Percentiles rank a stretch among this genome's conserved stretches.
These are phyloP conservation scores for Sorex maritimensis DNA, from an alignment of 2,797 vertebrate genomes.

Conservation along the genomic window DNA sequence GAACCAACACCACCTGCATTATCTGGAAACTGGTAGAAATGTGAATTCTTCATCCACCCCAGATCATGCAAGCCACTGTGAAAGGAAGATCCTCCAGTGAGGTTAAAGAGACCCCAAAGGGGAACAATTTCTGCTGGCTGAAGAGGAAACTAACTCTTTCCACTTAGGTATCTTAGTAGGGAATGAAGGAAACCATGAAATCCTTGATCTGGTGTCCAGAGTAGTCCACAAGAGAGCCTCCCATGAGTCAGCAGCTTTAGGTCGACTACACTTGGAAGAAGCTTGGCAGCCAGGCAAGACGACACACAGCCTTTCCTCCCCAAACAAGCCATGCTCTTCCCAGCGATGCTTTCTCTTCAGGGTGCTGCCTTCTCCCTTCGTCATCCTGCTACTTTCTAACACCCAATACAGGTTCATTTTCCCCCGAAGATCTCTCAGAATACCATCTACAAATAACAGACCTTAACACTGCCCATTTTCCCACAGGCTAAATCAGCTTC, in stretches of 20 bases:
- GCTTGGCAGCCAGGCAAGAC: background rate
- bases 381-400: background rate
- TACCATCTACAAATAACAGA: rapidly evolving
- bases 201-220: background rate
- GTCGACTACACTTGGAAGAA: rapidly evolving
- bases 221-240: rapidly evolving
- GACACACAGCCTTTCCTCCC: background rate
- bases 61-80: background rate
- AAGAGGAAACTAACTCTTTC: background rate
- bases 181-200: background rate
- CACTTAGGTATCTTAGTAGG: background rate
- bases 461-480: background rate
- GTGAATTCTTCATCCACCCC: no score
- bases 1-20: background rate
- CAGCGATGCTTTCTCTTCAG: rapidly evolving
- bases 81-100: background rate
- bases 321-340: background rate
- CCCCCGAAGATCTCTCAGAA: background rate
- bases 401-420: background rate
- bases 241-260: rapidly evolving
- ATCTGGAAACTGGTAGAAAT: background rate
- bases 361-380: no score
- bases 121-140: background rate
- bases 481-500: background rate
- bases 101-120: background rate